Percentiles rank a stretch among this genome's conserved stretches.
Evolutionary conservation across 53 echinoderm and acorn worm genomes (phyloP).

Genomic region (Crossaster papposus): DNA sequence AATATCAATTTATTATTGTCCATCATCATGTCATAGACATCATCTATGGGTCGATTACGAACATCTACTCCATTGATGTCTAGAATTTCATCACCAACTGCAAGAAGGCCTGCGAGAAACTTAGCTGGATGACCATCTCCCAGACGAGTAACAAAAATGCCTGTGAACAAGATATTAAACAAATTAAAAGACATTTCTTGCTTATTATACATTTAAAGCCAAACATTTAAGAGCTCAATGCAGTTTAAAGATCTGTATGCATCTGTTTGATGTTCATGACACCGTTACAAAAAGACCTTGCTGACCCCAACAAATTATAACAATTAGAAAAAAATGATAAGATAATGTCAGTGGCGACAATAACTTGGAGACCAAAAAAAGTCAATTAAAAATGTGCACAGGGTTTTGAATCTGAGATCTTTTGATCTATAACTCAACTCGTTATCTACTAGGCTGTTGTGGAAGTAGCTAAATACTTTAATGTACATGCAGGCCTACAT

Average conservation of each 20-base stretch:
- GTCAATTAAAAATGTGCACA: too few species aligned
- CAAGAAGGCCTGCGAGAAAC: constrained; percentile 84
- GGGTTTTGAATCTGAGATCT: too few species aligned
- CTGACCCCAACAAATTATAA: too few species aligned
- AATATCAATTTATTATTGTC: constrained; percentile 81
- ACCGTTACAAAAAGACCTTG: too few species aligned
- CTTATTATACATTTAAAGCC: background rate
- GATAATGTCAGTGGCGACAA: too few species aligned
- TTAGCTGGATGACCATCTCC: constrained; percentile 98
- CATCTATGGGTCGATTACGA: constrained; percentile 74
- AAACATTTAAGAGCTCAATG: background rate
- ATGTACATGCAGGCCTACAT: too few species aligned
- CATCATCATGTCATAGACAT: constrained; percentile 97
- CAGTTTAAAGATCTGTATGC: background rate
- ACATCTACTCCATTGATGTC: constrained; percentile 81
- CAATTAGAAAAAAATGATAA: too few species aligned
- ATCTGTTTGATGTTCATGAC: background rate
- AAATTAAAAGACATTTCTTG: background rate
- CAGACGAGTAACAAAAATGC: constrained; percentile 93
- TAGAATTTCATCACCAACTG: constrained; percentile 95
- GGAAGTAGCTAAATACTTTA: too few species aligned
- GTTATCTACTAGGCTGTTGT: too few species aligned
- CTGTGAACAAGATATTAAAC: constrained; percentile 32
- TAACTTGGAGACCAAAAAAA: too few species aligned
- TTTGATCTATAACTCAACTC: too few species aligned